Evolutionary conservation across 2,797 vertebrate species (phyloP), one percentile per base, ranked within the genome.

Genomic region (Rhabdophis nuchalis): DNA sequence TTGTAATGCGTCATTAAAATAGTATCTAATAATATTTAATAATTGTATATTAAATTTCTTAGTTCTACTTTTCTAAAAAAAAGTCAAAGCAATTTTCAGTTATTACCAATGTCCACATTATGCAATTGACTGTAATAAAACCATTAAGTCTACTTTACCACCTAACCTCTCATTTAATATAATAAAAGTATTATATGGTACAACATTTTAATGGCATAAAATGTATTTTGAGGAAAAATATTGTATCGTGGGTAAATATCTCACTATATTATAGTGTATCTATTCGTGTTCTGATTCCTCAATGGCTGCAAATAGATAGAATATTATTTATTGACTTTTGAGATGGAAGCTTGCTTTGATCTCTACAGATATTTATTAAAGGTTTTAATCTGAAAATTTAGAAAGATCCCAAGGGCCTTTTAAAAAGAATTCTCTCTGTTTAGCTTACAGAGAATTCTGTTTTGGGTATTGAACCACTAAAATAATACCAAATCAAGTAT

Each of bases 241-340:
- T 41, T 25, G n/a, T 46, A 88, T 32, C 50, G 27, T 88, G 36
- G 89, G 68, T 54, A 93, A 88, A 27, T 85, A 91, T 88, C 46
- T 50, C 68, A 93, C 85, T 88, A 57, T 72, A 27, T 50, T 91
- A 72, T 32, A 72, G 7, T 93, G 88, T 88, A 77, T 11, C 89
- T 57, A 41, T 93, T 90, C 68, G 64, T 87, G 61, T 82, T 88
- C 54, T 90, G 64, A 88, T 90, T 90, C 25, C 54, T 85, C 64
- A 85, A 91, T 64, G 72, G 86, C 57, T 88, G 86, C 27, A 88
- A 93, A 93, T 88, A 57, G 92, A 88, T 54, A 72, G 68, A 93
- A 88, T 93, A 91, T 85, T 91, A 60, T 93, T 90, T 88, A 93
- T 91, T 93, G 72, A 52, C 32, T 91, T 93, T 85, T 82, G 68